A percentile compares a stretch with the other conserved stretches of the same genome.
Conservation (phyloP, 1,140 invertebrate genomes). For the Limonius californicus region DNA sequence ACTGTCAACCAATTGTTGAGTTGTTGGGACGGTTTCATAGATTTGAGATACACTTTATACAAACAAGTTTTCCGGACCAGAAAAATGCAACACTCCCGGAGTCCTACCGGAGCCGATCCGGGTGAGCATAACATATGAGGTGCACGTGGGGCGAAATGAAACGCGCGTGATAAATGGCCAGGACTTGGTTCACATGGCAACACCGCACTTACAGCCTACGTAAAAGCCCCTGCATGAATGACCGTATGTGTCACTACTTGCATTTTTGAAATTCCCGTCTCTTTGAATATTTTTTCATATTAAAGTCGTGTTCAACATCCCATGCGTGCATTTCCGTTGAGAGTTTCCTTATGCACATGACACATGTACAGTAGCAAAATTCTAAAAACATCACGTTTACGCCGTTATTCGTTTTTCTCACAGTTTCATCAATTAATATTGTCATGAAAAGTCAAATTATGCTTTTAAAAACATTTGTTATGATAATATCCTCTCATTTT, state of each 20-base stretch:
- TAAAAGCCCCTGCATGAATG: conserved; percentile 22
- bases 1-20: too few relatives aligned
- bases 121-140: conserved; percentile 34
- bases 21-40: conserved; percentile 4
- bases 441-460: too few relatives aligned
- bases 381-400: too few relatives aligned
- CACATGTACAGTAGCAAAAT: too few relatives aligned
- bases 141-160: conserved; percentile 36
- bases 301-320: background rate
- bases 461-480: too few relatives aligned
- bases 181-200: conserved; percentile 36
- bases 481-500: too few relatives aligned
- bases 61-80: background rate
- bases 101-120: conserved; percentile 8
- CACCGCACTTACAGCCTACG: conserved; percentile 19
- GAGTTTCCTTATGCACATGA: background rate
- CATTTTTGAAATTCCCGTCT: conserved; percentile 20
- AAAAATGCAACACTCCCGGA: conserved; percentile 7
- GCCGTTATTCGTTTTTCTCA: too few relatives aligned
- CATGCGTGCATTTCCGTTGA: background rate
- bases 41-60: background rate
- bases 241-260: conserved; percentile 21
- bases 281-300: conserved; percentile 16
- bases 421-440: too few relatives aligned
- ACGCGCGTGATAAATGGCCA: conserved; percentile 34